Conservation (phyloP, 2,797 vertebrate genomes). For the Euphonia xanthogaster region DNA sequence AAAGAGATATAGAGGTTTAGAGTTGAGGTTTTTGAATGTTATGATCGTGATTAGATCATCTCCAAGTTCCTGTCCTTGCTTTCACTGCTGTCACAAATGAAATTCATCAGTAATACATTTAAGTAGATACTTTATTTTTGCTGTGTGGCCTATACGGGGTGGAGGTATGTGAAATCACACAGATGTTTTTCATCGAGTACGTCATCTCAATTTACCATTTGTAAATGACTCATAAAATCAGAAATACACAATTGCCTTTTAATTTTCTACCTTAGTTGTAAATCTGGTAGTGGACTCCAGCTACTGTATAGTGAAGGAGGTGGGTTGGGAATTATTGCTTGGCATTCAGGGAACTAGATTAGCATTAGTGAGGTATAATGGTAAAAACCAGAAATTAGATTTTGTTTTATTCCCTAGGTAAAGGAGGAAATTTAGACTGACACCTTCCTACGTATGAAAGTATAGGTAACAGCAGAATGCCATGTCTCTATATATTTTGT, state of each 20-base stretch:
- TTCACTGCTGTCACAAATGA: not conserved
- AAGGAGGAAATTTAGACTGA: not conserved
- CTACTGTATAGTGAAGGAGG: not conserved
- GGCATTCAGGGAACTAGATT: not conserved
- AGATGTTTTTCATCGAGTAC: not conserved
- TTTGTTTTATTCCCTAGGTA: not conserved
- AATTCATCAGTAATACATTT: not conserved
- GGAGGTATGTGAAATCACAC: not conserved
- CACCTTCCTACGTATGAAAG: not conserved
- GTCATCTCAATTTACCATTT: not conserved
- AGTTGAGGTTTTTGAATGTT: not conserved
- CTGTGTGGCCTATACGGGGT: accelerated
- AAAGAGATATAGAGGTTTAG: not conserved
- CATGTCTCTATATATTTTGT: not conserved
- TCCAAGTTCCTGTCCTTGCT: not conserved
- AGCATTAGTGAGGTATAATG: not conserved
- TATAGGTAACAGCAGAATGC: not conserved
- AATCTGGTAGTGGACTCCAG: not conserved
- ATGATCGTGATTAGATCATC: accelerated
- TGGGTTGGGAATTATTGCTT: not conserved
- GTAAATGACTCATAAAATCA: not conserved
- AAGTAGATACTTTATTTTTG: not conserved
- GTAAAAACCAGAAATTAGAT: not conserved
- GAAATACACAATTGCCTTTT: not conserved
- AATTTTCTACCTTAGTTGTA: not conserved